A percentile compares a stretch with the other conserved stretches of the same genome.
Conservation (phyloP, 2,113 vertebrate species). For the Rhabdomys dilectus region DNA sequence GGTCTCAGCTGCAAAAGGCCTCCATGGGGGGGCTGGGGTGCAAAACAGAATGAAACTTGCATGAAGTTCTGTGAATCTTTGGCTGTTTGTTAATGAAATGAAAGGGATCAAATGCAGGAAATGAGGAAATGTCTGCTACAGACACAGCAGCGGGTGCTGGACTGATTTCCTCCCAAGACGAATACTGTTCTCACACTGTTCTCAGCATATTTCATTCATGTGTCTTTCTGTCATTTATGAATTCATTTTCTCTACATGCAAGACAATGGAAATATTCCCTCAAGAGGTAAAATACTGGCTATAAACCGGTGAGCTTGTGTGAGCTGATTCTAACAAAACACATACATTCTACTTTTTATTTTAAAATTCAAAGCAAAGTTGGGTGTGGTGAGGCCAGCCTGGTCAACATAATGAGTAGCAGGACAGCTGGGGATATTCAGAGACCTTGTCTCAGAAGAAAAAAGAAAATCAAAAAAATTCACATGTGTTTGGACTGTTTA, state of each 20-base stretch:
- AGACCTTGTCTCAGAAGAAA: neutral
- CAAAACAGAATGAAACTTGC: conserved; percentile 55
- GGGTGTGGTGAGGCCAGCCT: neutral
- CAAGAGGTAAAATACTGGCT: neutral
- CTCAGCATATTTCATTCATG: neutral
- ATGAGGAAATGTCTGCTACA: conserved; percentile 65
- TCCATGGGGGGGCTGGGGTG: neutral
- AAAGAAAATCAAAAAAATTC: neutral
- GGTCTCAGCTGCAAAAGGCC: conserved; percentile 67
- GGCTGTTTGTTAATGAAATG: conserved; percentile 61
- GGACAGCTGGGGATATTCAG: neutral
- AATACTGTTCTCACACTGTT: conserved; percentile 20
- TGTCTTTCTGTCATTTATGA: conserved; percentile 23
- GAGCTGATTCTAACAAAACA: neutral
- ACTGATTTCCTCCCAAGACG: conserved; percentile 22
- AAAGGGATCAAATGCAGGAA: conserved; percentile 61
- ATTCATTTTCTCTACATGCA: neutral
- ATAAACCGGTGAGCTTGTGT: neutral
- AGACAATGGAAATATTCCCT: neutral
- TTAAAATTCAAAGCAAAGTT: conserved; percentile 1
- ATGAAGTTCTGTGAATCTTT: conserved; percentile 65
- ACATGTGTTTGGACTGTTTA: neutral
- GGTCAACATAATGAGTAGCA: neutral
- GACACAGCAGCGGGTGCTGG: conserved; percentile 14
- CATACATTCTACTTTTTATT: neutral